Conservation (phyloP, 2,888 invertebrate species). For the Germaria angustata region DNA sequence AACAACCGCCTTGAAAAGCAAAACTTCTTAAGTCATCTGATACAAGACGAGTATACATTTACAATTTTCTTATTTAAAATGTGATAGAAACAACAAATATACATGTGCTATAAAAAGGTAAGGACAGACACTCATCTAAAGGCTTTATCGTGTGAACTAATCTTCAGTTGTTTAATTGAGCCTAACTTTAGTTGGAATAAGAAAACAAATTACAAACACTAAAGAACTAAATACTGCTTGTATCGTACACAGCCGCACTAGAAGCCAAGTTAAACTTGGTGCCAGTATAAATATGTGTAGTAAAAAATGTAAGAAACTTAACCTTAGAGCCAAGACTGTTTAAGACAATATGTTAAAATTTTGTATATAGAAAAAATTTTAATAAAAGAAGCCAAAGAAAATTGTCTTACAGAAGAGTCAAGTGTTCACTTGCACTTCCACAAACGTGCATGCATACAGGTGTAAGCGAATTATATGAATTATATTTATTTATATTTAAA, state of each 20-base stretch:
- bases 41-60: background rate
- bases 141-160: conserved; percentile 71
- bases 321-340: conserved; percentile 50
- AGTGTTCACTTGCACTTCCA: conserved; percentile 46
- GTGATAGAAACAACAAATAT: background rate
- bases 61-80: conserved; percentile 7
- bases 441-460: background rate
- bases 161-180: conserved; percentile 69
- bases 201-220: background rate
- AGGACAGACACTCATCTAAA: conserved; percentile 35
- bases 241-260: background rate
- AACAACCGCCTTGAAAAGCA: conserved; percentile 15
- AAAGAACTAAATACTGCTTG: background rate
- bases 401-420: conserved; percentile 45
- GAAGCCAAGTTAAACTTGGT: conserved; percentile 6
- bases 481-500: background rate
- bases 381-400: conserved; percentile 55
- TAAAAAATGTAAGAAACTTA: conserved; percentile 44
- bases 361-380: background rate
- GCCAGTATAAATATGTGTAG: background rate
- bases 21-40: conserved; percentile 20
- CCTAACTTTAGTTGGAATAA: conserved; percentile 42
- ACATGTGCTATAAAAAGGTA: background rate
- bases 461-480: background rate
- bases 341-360: conserved; percentile 29